phyloP scores from a whole-genome alignment of 1,140 invertebrate species.

The Conus betulinus region DNA sequence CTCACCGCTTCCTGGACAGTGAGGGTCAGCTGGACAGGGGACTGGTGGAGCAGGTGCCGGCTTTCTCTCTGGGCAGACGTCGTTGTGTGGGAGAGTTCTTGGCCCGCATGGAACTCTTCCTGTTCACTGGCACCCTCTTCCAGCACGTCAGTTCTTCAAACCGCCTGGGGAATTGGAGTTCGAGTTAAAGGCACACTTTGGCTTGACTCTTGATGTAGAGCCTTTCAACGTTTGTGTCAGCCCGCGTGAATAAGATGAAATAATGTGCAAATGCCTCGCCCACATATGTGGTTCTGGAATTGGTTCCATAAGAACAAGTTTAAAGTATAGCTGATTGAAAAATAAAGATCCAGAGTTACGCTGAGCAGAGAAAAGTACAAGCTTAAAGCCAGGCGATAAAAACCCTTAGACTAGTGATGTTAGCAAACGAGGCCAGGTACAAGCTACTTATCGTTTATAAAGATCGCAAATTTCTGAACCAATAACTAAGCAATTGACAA shows the following conservation, averaged over 20 bases:
- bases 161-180: constrained; percentile 31
- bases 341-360: too few relatives aligned
- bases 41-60: constrained; percentile 31
- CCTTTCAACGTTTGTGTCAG: constrained; percentile 37
- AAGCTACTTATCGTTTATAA: too few relatives aligned
- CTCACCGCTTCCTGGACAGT: constrained; percentile 84
- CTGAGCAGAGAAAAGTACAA: too few relatives aligned
- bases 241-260: constrained; percentile 7
- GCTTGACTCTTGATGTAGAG: constrained; percentile 16
- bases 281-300: too few relatives aligned
- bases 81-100: constrained; percentile 55
- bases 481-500: too few relatives aligned
- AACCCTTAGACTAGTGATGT: too few relatives aligned
- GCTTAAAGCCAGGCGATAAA: too few relatives aligned
- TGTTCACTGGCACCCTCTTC: constrained; percentile 50
- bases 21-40: constrained; percentile 78
- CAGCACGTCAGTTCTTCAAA: constrained; percentile 46
- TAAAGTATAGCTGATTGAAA: too few relatives aligned
- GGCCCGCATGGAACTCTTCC: constrained; percentile 54
- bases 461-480: too few relatives aligned
- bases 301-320: too few relatives aligned
- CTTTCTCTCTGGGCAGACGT: constrained; percentile 51
- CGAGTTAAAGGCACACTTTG: constrained; percentile 15
- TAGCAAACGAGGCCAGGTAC: too few relatives aligned
- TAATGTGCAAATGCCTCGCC: too few relatives aligned